Evolutionary conservation across 2,113 vertebrate genomes (phyloP).

Genomic region (Xerus inauris): DNA sequence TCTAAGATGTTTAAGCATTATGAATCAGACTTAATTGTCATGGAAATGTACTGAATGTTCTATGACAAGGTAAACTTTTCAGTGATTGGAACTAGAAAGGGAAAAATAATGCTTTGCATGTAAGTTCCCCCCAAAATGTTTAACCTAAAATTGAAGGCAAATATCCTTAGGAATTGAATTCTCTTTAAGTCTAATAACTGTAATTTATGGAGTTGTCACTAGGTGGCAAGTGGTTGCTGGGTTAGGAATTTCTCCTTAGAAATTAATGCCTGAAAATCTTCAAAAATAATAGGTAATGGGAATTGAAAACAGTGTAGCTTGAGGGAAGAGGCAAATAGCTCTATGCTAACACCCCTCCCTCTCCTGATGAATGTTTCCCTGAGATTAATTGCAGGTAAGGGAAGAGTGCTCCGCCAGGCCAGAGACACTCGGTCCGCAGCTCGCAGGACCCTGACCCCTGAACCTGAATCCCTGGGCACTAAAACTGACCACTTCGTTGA

Average conservation of each 20-base stretch:
- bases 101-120: neutral
- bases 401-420: too few relatives aligned
- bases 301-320: too few relatives aligned
- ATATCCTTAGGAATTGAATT: neutral
- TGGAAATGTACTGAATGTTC: conserved; percentile 1
- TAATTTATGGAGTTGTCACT: conserved; percentile 47
- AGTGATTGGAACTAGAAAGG: neutral
- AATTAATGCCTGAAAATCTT: neutral
- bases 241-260: neutral
- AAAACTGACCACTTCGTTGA: too few relatives aligned
- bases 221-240: conserved; percentile 1
- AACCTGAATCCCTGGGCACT: too few relatives aligned
- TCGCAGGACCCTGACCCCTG: too few relatives aligned
- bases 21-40: conserved; percentile 1
- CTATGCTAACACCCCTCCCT: too few relatives aligned
- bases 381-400: too few relatives aligned
- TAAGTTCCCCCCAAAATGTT: neutral
- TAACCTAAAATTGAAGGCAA: neutral
- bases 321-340: too few relatives aligned
- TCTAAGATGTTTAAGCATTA: neutral
- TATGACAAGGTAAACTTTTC: neutral
- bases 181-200: neutral
- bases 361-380: too few relatives aligned
- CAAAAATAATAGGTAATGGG: too few relatives aligned
- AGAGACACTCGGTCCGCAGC: too few relatives aligned